These are phyloP conservation scores for Rhopalosiphum nymphaeae DNA, from an alignment of 2,888 invertebrate species.

Conservation along the genomic window DNA sequence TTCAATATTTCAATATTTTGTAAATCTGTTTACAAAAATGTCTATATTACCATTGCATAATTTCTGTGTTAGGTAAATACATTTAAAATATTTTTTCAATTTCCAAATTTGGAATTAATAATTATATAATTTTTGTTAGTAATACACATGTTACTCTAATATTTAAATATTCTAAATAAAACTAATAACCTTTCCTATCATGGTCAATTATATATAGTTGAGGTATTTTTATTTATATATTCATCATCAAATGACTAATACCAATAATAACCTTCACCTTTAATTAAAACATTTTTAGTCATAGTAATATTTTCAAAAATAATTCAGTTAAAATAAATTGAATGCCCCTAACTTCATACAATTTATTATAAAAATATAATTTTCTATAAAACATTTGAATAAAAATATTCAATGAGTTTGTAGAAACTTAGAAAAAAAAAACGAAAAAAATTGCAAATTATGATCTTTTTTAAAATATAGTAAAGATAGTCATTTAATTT, in stretches of 20 bases:
- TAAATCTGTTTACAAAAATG: background rate
- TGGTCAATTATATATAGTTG: conserved; percentile 40
- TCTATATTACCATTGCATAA: background rate
- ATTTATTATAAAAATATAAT: background rate
- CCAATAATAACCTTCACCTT: conserved; percentile 40
- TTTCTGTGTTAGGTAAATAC: background rate
- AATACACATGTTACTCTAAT: background rate
- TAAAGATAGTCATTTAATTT: background rate
- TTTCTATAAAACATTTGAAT: background rate
- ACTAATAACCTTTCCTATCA: conserved; percentile 30
- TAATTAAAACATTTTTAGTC: background rate
- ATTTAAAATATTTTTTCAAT: background rate
- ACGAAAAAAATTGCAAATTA: background rate
- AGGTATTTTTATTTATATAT: background rate
- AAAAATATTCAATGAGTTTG: background rate
- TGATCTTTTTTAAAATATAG: no score
- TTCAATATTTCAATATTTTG: background rate
- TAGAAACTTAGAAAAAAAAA: background rate
- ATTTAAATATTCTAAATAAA: conserved; percentile 1
- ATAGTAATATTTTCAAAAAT: background rate
- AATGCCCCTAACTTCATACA: background rate
- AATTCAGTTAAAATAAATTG: background rate
- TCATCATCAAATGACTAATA: conserved; percentile 20
- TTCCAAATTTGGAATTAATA: background rate
- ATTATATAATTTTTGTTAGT: background rate